Evolutionary conservation across 2,888 invertebrate species (phyloP).

Genomic region (Criorhina ranunculi): DNA sequence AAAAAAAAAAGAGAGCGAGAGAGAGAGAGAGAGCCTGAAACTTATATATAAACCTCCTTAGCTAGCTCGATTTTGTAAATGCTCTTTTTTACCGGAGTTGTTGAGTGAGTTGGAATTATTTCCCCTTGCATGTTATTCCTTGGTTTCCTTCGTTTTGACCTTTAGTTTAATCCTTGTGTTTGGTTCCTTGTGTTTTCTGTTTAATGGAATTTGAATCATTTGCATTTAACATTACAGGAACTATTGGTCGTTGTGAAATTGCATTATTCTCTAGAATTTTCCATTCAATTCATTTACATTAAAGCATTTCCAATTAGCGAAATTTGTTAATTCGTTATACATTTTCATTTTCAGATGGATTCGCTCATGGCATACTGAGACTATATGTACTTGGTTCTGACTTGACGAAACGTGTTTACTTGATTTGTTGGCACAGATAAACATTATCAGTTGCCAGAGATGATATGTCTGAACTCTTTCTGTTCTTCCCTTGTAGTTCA

Average conservation of each 20-base stretch:
- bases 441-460: no score
- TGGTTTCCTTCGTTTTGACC: background rate
- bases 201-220: constrained; percentile 52
- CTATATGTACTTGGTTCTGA: background rate
- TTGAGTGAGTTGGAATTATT: constrained; percentile 73
- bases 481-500: no score
- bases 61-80: constrained; percentile 67
- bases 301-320: constrained; percentile 5
- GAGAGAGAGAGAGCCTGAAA: constrained; percentile 25
- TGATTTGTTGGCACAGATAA: no score
- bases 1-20: background rate
- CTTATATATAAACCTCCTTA: constrained; percentile 35
- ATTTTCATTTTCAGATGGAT: constrained; percentile 73
- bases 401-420: no score
- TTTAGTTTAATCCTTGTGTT: constrained; percentile 37
- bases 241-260: constrained; percentile 36
- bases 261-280: constrained; percentile 4
- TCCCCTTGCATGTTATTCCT: constrained; percentile 59
- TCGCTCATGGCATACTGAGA: background rate
- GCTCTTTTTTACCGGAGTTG: constrained; percentile 72
- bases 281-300: constrained; percentile 42
- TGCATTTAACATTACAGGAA: constrained; percentile 51
- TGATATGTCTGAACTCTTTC: no score
- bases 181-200: constrained; percentile 20
- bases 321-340: constrained; percentile 48